phyloP scores from a whole-genome alignment of 2,797 vertebrate genomes.

The Cuculus canorus region DNA sequence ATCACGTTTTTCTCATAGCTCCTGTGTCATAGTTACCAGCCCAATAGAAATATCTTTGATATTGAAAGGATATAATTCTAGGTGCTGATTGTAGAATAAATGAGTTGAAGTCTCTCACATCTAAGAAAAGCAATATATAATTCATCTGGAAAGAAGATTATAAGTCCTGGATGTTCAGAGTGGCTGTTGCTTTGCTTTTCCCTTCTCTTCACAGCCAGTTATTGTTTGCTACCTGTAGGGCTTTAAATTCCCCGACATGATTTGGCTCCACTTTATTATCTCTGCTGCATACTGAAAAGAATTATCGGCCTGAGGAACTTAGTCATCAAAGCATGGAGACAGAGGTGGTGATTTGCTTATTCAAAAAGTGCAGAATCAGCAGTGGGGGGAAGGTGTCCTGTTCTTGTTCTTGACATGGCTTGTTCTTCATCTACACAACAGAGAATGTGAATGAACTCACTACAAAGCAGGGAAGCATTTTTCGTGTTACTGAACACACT shows the following conservation, averaged over 20 bases:
- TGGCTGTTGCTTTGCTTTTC: neutral
- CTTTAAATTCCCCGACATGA: neutral
- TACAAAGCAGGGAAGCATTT: neutral
- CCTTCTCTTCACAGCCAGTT: neutral
- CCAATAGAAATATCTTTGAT: neutral
- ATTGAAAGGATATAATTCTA: neutral
- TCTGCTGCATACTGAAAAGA: neutral
- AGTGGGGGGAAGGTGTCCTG: neutral
- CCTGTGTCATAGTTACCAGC: neutral
- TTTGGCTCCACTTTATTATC: neutral
- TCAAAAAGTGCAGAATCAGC: neutral
- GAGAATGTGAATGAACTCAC: neutral
- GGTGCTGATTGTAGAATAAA: neutral
- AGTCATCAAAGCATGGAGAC: neutral
- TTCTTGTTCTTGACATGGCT: neutral
- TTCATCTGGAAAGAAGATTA: neutral
- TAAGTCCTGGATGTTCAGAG: neutral
- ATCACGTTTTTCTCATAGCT: neutral
- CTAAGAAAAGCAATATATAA: no score
- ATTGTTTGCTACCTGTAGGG: neutral
- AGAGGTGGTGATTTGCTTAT: neutral
- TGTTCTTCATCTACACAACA: neutral
- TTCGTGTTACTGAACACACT: neutral
- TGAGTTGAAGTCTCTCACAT: neutral
- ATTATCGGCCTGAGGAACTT: neutral